These are phyloP conservation scores for Corythoichthys haematopterus DNA, from an alignment of 2,113 vertebrate species.

Conservation along the genomic window DNA sequence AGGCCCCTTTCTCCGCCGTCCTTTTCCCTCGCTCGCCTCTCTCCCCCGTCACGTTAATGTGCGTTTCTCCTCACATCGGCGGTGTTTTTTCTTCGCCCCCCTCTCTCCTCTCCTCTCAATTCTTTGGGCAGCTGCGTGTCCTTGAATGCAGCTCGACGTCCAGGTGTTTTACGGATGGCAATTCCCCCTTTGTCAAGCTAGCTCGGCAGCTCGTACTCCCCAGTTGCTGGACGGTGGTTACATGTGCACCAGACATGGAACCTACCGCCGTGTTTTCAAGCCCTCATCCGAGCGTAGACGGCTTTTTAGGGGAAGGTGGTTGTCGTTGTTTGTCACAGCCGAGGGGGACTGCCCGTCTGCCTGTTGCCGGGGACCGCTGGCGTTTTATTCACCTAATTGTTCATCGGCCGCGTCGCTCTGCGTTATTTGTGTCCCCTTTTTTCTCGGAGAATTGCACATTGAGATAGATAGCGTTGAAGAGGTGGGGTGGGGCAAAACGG, in stretches of 20 bases:
- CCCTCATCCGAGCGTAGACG: slow-evolving; percentile 37
- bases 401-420: slow-evolving; percentile 53
- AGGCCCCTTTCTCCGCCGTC: slow-evolving; percentile 60
- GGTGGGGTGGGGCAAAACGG: slow-evolving; percentile 84
- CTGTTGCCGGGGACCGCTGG: background rate
- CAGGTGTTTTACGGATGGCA: slow-evolving; percentile 42
- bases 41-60: slow-evolving; percentile 54
- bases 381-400: slow-evolving; percentile 11
- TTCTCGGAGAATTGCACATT: slow-evolving; percentile 70
- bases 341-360: slow-evolving; percentile 1
- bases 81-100: background rate
- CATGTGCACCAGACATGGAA: slow-evolving; percentile 72
- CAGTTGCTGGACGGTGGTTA: slow-evolving; percentile 55
- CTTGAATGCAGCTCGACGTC: slow-evolving; percentile 50
- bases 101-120: slow-evolving; percentile 1
- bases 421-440: slow-evolving; percentile 62
- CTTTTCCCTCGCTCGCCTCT: slow-evolving; percentile 21
- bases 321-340: slow-evolving; percentile 1
- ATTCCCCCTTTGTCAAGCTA: slow-evolving; percentile 65
- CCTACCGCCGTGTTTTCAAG: slow-evolving; percentile 62
- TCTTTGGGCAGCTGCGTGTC: slow-evolving; percentile 40
- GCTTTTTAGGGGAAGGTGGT: background rate
- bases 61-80: slow-evolving; percentile 67
- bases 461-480: slow-evolving; percentile 73
- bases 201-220: slow-evolving; percentile 63